Conservation (phyloP, 2,113 vertebrate species). For the Coptodon rendalli region DNA sequence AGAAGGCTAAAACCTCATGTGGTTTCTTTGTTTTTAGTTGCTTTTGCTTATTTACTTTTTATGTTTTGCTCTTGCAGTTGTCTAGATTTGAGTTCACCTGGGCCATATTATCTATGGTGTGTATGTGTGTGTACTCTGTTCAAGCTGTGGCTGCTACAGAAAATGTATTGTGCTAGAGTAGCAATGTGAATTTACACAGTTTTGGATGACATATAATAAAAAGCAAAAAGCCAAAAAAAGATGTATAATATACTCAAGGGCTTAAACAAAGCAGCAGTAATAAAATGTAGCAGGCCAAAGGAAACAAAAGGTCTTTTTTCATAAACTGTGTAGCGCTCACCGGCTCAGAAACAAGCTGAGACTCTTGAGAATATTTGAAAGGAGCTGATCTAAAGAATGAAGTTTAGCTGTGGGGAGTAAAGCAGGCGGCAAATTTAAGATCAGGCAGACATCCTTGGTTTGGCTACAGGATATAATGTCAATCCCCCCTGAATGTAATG, state of each 20-base stretch:
- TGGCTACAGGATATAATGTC: slow-evolving; percentile 12
- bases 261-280: background rate
- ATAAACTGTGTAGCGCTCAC: background rate
- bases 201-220: background rate
- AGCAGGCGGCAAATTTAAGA: background rate
- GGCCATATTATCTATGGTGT: too few species aligned
- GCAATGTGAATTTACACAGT: background rate
- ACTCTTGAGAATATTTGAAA: background rate
- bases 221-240: background rate
- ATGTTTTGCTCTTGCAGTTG: too few species aligned
- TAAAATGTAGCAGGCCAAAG: background rate
- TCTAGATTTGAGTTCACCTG: too few species aligned
- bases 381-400: background rate
- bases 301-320: background rate
- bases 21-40: too few species aligned
- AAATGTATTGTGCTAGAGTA: background rate
- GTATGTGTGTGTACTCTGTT: background rate
- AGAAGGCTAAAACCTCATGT: too few species aligned
- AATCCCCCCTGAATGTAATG: slow-evolving; percentile 19
- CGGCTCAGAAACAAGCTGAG: background rate
- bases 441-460: background rate
- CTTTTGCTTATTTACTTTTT: background rate
- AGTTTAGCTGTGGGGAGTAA: slow-evolving; percentile 1
- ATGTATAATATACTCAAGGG: background rate
- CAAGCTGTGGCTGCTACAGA: background rate